Percentiles rank a stretch among this genome's conserved stretches.
Evolutionary conservation across 2,797 vertebrate species (phyloP).

Genomic region (Sebastes goodei): DNA sequence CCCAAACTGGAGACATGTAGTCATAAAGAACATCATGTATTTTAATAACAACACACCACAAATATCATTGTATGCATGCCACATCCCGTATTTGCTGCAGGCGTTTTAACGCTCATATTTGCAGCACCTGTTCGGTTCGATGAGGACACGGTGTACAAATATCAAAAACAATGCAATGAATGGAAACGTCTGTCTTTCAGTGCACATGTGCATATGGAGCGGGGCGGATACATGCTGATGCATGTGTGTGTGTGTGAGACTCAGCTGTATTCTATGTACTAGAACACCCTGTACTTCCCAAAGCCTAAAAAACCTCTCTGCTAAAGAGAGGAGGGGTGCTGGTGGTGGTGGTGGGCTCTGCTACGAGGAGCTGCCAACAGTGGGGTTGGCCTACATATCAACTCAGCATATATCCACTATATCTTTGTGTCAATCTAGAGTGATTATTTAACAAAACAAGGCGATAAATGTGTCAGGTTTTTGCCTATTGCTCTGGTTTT

Average conservation of each 20-base stretch:
- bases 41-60: neutral
- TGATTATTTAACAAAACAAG: neutral
- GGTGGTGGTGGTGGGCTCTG: neutral
- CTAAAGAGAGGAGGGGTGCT: conserved; percentile 13
- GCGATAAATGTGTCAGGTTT: rapidly evolving
- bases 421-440: neutral
- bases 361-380: neutral
- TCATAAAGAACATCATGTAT: neutral
- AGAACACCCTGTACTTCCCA: conserved; percentile 60
- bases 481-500: neutral
- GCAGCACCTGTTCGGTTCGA: conserved; percentile 22
- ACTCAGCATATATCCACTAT: neutral
- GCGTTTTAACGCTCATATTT: neutral
- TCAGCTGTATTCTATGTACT: conserved; percentile 20
- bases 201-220: neutral
- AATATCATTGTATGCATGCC: neutral
- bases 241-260: neutral
- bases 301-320: conserved; percentile 25
- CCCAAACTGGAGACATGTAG: neutral
- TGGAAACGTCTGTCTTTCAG: neutral
- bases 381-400: conserved; percentile 48
- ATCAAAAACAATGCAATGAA: conserved; percentile 13
- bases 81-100: neutral
- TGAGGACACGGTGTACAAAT: neutral
- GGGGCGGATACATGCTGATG: neutral